Percentiles rank a stretch among this genome's conserved stretches.
phyloP scores from a whole-genome alignment of 2,888 invertebrate species.

The Plemyria rubiginata region DNA sequence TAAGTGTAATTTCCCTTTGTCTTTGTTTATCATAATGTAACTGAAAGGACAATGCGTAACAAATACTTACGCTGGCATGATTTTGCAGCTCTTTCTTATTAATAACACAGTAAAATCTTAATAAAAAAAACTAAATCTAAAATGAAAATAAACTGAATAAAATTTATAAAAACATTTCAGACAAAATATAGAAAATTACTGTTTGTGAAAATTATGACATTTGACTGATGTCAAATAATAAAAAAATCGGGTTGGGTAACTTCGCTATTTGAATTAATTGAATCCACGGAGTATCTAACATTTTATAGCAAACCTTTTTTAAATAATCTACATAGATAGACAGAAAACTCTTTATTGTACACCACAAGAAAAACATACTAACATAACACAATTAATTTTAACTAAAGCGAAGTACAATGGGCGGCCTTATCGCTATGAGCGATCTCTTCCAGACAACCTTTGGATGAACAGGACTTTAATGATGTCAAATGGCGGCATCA shows the following conservation, averaged over 20 bases:
- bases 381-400: too few relatives aligned
- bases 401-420: too few relatives aligned
- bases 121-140: conserved; percentile 74
- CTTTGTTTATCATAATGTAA: too few relatives aligned
- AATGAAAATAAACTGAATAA: conserved; percentile 67
- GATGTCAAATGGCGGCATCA: too few relatives aligned
- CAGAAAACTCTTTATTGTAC: too few relatives aligned
- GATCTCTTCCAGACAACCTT: too few relatives aligned
- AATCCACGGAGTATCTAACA: not conserved
- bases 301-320: not conserved
- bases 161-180: conserved; percentile 78
- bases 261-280: conserved; percentile 38
- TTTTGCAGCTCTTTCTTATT: conserved; percentile 52
- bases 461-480: too few relatives aligned
- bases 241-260: conserved; percentile 40
- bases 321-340: too few relatives aligned
- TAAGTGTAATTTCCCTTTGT: too few relatives aligned
- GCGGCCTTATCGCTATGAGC: too few relatives aligned
- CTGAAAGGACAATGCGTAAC: not conserved
- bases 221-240: conserved; percentile 44
- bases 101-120: conserved; percentile 60
- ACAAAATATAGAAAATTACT: conserved; percentile 69
- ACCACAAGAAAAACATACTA: too few relatives aligned
- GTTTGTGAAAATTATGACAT: conserved; percentile 42
- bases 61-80: conserved; percentile 77